Evolutionary conservation across 92 coral and sea anemone genomes (phyloP).

Genomic region (Pocillopora grandis): DNA sequence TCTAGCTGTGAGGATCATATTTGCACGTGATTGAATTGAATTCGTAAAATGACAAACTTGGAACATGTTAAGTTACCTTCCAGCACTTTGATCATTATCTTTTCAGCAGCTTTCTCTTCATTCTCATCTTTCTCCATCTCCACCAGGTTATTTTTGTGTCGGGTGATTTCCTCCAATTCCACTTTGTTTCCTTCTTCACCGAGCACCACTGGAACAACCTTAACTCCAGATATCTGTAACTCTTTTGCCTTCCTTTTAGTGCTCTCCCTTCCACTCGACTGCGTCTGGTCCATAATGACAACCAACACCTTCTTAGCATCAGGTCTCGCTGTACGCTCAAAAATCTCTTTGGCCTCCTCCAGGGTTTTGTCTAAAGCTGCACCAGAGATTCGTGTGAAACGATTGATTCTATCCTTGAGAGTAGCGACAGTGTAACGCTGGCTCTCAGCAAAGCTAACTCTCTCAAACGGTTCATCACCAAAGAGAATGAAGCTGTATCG

Average conservation of each 20-base stretch:
- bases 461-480: constrained; percentile 63
- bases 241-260: constrained; percentile 44
- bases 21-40: no score
- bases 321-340: constrained; percentile 67
- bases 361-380: constrained; percentile 72
- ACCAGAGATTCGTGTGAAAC: constrained; percentile 42
- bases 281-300: constrained; percentile 69
- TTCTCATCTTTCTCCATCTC: constrained; percentile 51
- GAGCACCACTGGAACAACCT: constrained; percentile 79
- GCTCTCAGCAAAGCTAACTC: constrained; percentile 53
- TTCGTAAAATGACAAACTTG: no score
- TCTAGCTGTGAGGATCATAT: no score
- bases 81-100: constrained; percentile 69
- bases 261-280: constrained; percentile 45
- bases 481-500: constrained; percentile 74
- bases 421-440: constrained; percentile 35
- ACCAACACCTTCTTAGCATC: constrained; percentile 78
- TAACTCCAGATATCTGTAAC: constrained; percentile 61
- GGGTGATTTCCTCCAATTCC: constrained; percentile 56
- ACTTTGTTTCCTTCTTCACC: constrained; percentile 57
- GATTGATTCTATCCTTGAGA: constrained; percentile 59
- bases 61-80: constrained; percentile 41
- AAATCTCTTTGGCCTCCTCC: constrained; percentile 68
- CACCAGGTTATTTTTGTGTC: constrained; percentile 55
- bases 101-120: constrained; percentile 60